These are phyloP conservation scores for Pachyseris speciosa DNA, from an alignment of 64 coral and sea anemone species.

Conservation along the genomic window DNA sequence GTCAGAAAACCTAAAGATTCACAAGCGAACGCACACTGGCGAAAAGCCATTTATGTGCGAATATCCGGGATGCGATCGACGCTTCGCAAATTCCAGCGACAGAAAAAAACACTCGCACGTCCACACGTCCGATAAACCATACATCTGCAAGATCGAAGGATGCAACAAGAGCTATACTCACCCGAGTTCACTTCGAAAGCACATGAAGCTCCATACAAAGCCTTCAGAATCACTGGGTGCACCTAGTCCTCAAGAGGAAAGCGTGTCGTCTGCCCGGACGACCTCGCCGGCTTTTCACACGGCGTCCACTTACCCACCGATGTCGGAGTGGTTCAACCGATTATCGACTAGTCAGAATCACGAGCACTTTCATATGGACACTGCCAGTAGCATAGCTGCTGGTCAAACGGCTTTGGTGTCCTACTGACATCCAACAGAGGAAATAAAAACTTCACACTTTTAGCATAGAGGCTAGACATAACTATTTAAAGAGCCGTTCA, in stretches of 20 bases:
- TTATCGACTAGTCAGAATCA: constrained; percentile 68
- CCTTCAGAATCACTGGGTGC: constrained; percentile 80
- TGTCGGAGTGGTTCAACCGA: constrained; percentile 90
- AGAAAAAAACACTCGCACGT: constrained; percentile 96
- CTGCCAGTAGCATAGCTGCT: not conserved
- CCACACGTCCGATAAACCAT: constrained; percentile 94
- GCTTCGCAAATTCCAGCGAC: constrained; percentile 96
- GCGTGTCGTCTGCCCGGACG: constrained; percentile 43
- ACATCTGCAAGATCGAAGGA: constrained; percentile 95
- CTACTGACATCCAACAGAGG: constrained; percentile 73
- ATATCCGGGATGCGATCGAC: constrained; percentile 91
- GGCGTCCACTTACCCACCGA: constrained; percentile 80
- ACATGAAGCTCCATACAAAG: constrained; percentile 93
- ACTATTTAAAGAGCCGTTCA: constrained; percentile 27
- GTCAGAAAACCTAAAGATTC: constrained; percentile 97
- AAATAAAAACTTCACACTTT: constrained; percentile 20
- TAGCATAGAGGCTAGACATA: constrained; percentile 9
- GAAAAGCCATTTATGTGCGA: constrained; percentile 96
- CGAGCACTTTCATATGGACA: constrained; percentile 89
- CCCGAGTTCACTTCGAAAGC: constrained; percentile 88
- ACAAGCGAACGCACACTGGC: constrained; percentile 95
- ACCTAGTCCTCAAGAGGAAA: constrained; percentile 80
- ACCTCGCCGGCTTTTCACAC: constrained; percentile 74
- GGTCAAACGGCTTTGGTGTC: constrained; percentile 82
- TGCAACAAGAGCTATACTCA: constrained; percentile 98